Conservation (phyloP, 1,140 invertebrate species). For the Drosophila lacertosa region DNA sequence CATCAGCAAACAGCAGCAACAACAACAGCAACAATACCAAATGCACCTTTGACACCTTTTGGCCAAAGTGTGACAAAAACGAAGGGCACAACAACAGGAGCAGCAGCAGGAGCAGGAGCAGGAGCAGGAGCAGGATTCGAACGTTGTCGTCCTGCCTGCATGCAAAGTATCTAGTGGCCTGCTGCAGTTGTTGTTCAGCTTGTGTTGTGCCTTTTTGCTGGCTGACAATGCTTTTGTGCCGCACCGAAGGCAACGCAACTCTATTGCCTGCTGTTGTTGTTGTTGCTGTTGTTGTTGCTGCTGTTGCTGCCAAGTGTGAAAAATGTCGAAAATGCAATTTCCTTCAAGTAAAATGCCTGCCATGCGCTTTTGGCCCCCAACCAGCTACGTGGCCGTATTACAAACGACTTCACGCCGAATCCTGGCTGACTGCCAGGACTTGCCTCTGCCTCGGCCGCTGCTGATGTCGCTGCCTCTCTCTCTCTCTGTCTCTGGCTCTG, state of each 20-base stretch:
- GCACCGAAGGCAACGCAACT: constrained; percentile 30
- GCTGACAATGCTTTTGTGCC: constrained; percentile 46
- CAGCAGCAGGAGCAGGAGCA: constrained; percentile 7
- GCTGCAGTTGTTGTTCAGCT: constrained; percentile 59
- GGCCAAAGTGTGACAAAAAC: constrained; percentile 75
- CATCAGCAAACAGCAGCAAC: constrained; percentile 49
- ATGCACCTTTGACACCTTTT: constrained; percentile 79
- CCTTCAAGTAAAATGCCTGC: constrained; percentile 82
- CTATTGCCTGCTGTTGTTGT: constrained; percentile 37
- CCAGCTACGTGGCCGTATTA: constrained; percentile 74
- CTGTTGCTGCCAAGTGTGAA: constrained; percentile 64
- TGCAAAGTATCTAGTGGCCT: constrained; percentile 71
- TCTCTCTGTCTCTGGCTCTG: constrained; percentile 26
- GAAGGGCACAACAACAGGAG: constrained; percentile 21
- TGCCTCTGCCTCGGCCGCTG: constrained; percentile 21
- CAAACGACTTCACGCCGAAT: constrained; percentile 69
- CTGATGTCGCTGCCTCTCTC: too few relatives aligned
- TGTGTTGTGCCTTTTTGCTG: constrained; percentile 71
- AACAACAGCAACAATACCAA: constrained; percentile 39
- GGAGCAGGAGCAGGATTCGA: constrained; percentile 21
- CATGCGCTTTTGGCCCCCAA: constrained; percentile 70
- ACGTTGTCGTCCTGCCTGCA: constrained; percentile 56
- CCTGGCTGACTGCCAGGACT: constrained; percentile 38
- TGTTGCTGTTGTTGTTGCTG: constrained; percentile 13
- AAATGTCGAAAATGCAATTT: constrained; percentile 83